Evolutionary conservation across 2,797 vertebrate species (phyloP).

Genomic region (Helicolenus hilgendorfi): DNA sequence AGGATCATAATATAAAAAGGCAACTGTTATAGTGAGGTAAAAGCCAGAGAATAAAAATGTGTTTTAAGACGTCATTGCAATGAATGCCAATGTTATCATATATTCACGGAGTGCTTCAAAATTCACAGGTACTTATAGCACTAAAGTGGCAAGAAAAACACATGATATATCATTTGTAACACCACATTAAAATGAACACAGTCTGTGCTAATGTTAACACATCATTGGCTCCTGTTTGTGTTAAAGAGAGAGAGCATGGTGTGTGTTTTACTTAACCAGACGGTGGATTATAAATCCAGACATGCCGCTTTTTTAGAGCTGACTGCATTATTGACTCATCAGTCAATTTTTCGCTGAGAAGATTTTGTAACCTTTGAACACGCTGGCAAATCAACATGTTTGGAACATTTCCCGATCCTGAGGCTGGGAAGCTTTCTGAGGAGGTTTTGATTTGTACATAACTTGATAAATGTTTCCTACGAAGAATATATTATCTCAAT

Average conservation of each 20-base stretch:
- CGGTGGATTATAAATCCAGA: neutral
- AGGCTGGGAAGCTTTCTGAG: neutral
- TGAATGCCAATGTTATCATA: neutral
- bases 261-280: neutral
- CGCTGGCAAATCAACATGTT: neutral
- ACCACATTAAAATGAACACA: neutral
- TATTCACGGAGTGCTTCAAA: neutral
- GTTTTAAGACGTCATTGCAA: neutral
- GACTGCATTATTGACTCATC: neutral
- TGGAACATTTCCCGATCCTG: neutral
- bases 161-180: neutral
- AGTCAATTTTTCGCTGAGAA: neutral
- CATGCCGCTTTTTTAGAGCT: neutral
- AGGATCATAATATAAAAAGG: neutral
- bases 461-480: neutral
- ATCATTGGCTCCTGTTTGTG: slow-evolving; percentile 1
- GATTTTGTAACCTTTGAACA: neutral
- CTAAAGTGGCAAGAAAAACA: neutral
- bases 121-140: neutral
- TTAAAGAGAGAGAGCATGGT: slow-evolving; percentile 2
- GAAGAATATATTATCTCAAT: slow-evolving; percentile 18
- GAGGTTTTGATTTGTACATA: slow-evolving; percentile 15
- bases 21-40: neutral
- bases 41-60: neutral
- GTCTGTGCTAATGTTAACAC: slow-evolving; percentile 4